Evolutionary conservation across 2,888 invertebrate species (phyloP).

Genomic region (Chrysolina haemoptera): DNA sequence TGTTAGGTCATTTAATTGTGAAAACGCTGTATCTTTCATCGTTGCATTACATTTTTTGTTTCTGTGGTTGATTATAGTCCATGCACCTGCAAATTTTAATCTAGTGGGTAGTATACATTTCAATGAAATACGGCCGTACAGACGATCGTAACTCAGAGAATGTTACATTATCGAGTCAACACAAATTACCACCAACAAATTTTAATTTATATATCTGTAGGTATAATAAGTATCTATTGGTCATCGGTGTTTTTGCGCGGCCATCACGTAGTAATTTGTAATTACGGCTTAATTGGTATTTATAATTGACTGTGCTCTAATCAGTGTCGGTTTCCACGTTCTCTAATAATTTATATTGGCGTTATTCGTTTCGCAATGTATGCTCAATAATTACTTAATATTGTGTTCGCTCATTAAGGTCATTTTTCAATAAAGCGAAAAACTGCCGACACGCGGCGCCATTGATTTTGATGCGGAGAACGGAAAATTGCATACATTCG

Average conservation of each 20-base stretch:
- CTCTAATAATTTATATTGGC: constrained; percentile 38
- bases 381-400: constrained; percentile 33
- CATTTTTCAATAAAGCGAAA: constrained; percentile 21
- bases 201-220: constrained; percentile 19
- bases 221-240: constrained; percentile 24
- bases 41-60: neutral
- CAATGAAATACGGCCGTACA: constrained; percentile 17
- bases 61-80: neutral
- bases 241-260: constrained; percentile 35
- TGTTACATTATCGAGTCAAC: constrained; percentile 23
- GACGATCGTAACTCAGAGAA: constrained; percentile 13
- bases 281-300: constrained; percentile 37
- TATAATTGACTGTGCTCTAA: constrained; percentile 39
- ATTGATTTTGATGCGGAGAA: constrained; percentile 16
- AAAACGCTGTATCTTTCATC: neutral
- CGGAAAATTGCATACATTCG: neutral
- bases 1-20: neutral
- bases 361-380: constrained; percentile 30
- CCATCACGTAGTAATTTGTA: constrained; percentile 39
- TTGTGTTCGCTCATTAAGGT: constrained; percentile 21
- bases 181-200: constrained; percentile 20
- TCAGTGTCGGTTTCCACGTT: constrained; percentile 39
- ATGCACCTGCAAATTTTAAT: constrained; percentile 20
- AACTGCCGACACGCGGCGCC: neutral
- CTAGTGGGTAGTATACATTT: constrained; percentile 14